Base-by-base conservation (phyloP, 2,797 vertebrate genomes). In the Aulostomus chinensis region DNA sequence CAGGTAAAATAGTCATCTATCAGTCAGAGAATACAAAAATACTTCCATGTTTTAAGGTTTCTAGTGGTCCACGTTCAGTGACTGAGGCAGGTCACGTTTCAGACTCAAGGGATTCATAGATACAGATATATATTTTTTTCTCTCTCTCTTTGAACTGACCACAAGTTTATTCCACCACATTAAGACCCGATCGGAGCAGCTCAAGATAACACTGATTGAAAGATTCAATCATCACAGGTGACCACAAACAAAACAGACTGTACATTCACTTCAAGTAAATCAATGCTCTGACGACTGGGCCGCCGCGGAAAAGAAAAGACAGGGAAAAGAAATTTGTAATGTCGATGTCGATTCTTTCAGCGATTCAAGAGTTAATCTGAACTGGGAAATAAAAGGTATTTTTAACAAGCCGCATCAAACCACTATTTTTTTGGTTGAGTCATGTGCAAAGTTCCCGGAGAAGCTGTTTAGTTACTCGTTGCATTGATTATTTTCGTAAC, bases 401-500 rank as follows among this genome's bases (percentile, higher is more conserved):
- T n/a, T n/a, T n/a, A 20, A 30, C 0, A 3, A 46, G 5, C 14
- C 16, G 15, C 30, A 12, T 41, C 40, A 20, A 25, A 40, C 9
- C n/a, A n/a, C 16, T 16, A 3, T 24, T 20, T 31, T 67, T 59
- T 41, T 45, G 54, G 58, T 47, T 3, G 35, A 47, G 55, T 83
- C 72, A 54, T 74, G 86, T 84, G 84, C 81, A 84, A 81, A 87
- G 54, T 16, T 71, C 26, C 46, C 25, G 57, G 66, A 71, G 60
- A 65, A 84, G 76, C 66, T 64, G 78, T 70, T 72, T 55, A 60
- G 58, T 59, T 76, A 78, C 88, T 91, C 72, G 84, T 92, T 83
- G 80, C 84, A 89, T 89, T 91, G 84, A 26, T 73, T 28, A 17
- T 87, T 75, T 83, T 88, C 70, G 86, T 95, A 97, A 97, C 94